Conservation (phyloP, 2,888 invertebrate species). For the Axea sp. region DNA sequence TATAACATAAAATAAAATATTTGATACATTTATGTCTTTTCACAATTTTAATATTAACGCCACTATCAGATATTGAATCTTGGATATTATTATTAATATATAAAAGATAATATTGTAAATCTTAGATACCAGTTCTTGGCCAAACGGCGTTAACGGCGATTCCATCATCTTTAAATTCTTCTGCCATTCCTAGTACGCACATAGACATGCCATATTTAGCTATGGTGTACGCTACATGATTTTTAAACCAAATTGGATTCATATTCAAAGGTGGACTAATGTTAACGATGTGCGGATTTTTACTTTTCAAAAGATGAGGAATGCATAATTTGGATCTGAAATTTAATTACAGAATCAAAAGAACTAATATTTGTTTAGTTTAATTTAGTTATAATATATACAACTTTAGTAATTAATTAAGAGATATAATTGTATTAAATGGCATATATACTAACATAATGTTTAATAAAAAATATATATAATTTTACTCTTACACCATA, state of each 20-base stretch:
- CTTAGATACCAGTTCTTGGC: constrained; percentile 94
- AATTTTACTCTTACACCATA: constrained; percentile 91
- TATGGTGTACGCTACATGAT: constrained; percentile 98
- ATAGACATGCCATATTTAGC: constrained; percentile 99
- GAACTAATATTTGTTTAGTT: too few species aligned
- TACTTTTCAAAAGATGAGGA: constrained; percentile 91
- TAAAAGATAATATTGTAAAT: too few species aligned
- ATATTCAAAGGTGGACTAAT: constrained; percentile 96
- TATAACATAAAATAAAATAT: too few species aligned
- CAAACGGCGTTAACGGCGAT: constrained; percentile 97
- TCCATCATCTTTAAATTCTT: constrained; percentile 90
- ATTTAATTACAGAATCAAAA: constrained; percentile 61
- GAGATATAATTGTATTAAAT: too few species aligned
- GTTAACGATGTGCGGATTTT: constrained; percentile 96
- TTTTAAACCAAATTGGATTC: constrained; percentile 93
- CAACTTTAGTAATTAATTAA: too few species aligned
- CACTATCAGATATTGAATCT: too few species aligned
- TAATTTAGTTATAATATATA: too few species aligned
- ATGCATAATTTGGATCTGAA: constrained; percentile 93
- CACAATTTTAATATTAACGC: too few species aligned
- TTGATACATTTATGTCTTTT: too few species aligned
- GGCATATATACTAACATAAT: too few species aligned
- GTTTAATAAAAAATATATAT: too few species aligned
- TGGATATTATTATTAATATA: too few species aligned
- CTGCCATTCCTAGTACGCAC: constrained; percentile 98